These are phyloP conservation scores for Dromiciops gliroides DNA, from an alignment of 2,113 vertebrate genomes.

Conservation along the genomic window DNA sequence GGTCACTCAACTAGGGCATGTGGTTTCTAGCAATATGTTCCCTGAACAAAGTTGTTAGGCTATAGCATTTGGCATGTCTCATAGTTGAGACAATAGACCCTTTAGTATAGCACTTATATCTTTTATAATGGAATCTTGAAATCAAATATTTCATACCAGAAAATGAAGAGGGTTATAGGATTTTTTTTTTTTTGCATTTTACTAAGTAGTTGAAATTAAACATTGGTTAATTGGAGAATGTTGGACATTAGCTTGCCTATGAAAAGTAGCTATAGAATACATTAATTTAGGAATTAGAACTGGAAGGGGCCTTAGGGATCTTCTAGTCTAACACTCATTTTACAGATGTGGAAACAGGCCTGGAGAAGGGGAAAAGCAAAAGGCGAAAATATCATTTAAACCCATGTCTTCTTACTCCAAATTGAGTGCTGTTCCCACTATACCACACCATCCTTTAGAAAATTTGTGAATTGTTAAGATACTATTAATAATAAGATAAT, in stretches of 20 bases:
- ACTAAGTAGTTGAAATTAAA: neutral
- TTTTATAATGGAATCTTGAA: neutral
- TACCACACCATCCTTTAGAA: too few relatives aligned
- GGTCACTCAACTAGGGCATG: too few relatives aligned
- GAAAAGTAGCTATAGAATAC: neutral
- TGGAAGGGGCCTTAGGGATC: neutral
- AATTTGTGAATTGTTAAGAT: too few relatives aligned
- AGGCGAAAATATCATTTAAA: neutral
- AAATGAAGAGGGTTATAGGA: neutral
- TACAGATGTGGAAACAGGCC: neutral
- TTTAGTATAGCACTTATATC: neutral
- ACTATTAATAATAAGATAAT: too few relatives aligned
- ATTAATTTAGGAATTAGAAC: neutral
- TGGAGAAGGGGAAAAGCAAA: neutral
- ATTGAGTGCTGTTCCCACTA: too few relatives aligned
- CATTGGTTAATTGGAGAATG: neutral
- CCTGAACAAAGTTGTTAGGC: too few relatives aligned
- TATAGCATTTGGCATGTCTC: neutral
- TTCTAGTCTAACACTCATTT: neutral
- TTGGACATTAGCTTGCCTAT: neutral
- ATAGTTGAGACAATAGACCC: neutral
- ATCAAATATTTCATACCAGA: neutral
- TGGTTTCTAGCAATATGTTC: neutral
- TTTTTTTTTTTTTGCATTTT: neutral
- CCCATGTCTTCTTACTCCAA: too few relatives aligned